Evolutionary conservation across 2,113 vertebrate genomes (phyloP).

Genomic region (Forbesichthys agassizii): DNA sequence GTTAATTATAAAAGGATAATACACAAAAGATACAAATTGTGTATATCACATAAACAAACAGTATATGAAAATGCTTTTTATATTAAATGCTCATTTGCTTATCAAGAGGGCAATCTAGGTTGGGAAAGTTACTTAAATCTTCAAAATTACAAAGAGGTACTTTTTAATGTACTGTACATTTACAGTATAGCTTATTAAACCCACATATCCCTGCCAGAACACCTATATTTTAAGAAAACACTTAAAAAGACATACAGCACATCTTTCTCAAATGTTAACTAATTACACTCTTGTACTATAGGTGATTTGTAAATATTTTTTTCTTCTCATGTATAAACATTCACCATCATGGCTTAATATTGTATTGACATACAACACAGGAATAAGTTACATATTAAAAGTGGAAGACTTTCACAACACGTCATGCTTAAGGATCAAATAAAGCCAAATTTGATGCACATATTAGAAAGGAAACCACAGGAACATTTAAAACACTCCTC

Average conservation of each 20-base stretch:
- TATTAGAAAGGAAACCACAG: conserved; percentile 41
- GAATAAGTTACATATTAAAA: conserved; percentile 56
- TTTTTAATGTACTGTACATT: conserved; percentile 27
- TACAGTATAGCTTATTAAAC: conserved; percentile 54
- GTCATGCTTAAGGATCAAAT: conserved; percentile 66
- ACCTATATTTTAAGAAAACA: conserved; percentile 6
- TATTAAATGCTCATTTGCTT: neutral
- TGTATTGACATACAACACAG: conserved; percentile 54
- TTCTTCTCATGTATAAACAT: conserved; percentile 18
- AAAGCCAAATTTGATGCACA: conserved; percentile 61
- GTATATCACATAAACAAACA: conserved; percentile 27
- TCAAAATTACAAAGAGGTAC: conserved; percentile 49
- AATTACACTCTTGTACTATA: conserved; percentile 31
- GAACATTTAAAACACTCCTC: conserved; percentile 52
- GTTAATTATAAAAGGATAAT: conserved; percentile 28
- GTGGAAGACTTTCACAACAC: conserved; percentile 73
- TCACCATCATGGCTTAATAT: conserved; percentile 42
- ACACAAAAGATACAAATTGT: conserved; percentile 23
- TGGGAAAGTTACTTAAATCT: conserved; percentile 34
- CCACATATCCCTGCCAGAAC: conserved; percentile 23
- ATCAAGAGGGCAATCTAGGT: conserved; percentile 41
- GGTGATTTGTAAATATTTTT: conserved; percentile 15
- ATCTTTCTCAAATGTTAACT: conserved; percentile 15
- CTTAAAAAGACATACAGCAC: neutral
- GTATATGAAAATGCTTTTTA: conserved; percentile 8